Evolutionary conservation across 2,888 invertebrate species (phyloP).

Genomic region (Hyposoter dolosus): DNA sequence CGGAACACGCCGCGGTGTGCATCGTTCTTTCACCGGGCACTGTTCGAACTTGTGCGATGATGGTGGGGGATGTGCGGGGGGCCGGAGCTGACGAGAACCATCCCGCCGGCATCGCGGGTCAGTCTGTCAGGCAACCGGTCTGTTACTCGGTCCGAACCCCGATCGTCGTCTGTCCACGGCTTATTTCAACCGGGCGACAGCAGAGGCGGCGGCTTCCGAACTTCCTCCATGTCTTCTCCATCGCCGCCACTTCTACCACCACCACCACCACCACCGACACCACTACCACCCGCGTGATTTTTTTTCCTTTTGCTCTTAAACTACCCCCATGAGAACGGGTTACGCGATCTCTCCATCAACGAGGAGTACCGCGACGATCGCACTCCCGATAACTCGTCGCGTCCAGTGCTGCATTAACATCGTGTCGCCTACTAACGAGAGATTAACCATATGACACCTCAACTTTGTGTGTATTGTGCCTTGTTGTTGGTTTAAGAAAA

Average conservation of each 20-base stretch:
- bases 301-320: slow-evolving; percentile 22
- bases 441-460: not conserved
- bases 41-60: slow-evolving; percentile 39
- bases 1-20: slow-evolving; percentile 3
- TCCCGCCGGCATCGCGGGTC: slow-evolving; percentile 83
- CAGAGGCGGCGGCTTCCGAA: slow-evolving; percentile 71
- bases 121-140: slow-evolving; percentile 84
- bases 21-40: slow-evolving; percentile 38
- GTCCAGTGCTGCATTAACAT: slow-evolving; percentile 28
- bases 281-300: slow-evolving; percentile 63
- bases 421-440: slow-evolving; percentile 7
- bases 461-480: slow-evolving; percentile 52
- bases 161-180: slow-evolving; percentile 82
- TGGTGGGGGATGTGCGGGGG: slow-evolving; percentile 72
- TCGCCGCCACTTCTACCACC: slow-evolving; percentile 71
- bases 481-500: not conserved
- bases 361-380: slow-evolving; percentile 38
- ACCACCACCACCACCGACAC: slow-evolving; percentile 70
- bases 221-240: slow-evolving; percentile 72
- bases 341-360: slow-evolving; percentile 14
- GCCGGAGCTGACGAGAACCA: slow-evolving; percentile 81
- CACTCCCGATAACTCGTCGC: slow-evolving; percentile 44
- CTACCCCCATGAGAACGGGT: slow-evolving; percentile 42
- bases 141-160: slow-evolving; percentile 77
- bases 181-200: slow-evolving; percentile 66